These are phyloP conservation scores for Cyclophora albipunctata DNA, from an alignment of 2,888 invertebrate species.

Conservation along the genomic window DNA sequence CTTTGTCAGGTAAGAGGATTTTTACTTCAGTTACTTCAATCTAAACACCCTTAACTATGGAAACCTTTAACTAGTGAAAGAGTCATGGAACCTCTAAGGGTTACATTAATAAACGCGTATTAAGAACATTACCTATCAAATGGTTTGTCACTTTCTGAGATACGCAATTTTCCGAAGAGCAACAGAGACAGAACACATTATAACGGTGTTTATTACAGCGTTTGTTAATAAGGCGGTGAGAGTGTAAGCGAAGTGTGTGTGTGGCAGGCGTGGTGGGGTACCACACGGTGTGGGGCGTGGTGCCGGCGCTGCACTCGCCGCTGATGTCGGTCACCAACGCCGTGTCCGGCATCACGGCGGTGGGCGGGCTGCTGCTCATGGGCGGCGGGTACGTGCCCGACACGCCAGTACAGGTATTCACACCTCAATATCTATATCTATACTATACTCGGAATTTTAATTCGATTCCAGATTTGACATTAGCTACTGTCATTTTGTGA, in stretches of 20 bases:
- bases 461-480: too few relatives aligned
- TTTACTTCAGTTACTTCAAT: neutral
- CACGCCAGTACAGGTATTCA: constrained; percentile 80
- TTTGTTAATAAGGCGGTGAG: too few relatives aligned
- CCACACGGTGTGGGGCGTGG: constrained; percentile 95
- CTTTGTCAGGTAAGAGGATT: constrained; percentile 78
- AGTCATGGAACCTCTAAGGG: neutral
- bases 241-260: too few relatives aligned
- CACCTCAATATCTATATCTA: neutral
- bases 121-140: too few relatives aligned
- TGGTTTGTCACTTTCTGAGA: too few relatives aligned
- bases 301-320: constrained; percentile 92
- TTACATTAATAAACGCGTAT: too few relatives aligned
- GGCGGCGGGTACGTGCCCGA: constrained; percentile 85
- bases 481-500: too few relatives aligned
- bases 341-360: constrained; percentile 92
- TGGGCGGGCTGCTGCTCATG: constrained; percentile 92
- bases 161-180: too few relatives aligned
- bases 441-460: too few relatives aligned
- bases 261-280: constrained; percentile 83
- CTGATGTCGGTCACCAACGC: constrained; percentile 96
- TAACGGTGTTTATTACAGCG: too few relatives aligned
- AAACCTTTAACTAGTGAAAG: neutral
- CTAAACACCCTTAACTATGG: neutral
- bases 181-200: too few relatives aligned